phyloP scores from a whole-genome alignment of 2,888 invertebrate species.

The Thyatira batis region DNA sequence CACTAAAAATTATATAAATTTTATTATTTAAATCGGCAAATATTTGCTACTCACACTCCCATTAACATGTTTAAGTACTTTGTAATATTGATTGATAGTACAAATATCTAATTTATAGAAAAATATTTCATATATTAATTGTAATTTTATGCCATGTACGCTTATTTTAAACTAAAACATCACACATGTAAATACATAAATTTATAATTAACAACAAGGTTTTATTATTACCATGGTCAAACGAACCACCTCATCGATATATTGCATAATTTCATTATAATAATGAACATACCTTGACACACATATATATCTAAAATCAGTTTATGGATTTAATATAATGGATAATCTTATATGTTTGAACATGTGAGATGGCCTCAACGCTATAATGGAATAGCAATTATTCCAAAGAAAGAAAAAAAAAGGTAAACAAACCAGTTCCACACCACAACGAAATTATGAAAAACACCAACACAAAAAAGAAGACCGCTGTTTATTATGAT shows the following conservation, averaged over 20 bases:
- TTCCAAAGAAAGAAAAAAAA: too few relatives aligned
- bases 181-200: slow-evolving; percentile 81
- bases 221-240: slow-evolving; percentile 35
- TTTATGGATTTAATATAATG: too few relatives aligned
- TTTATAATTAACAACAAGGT: slow-evolving; percentile 66
- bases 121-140: slow-evolving; percentile 79
- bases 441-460: too few relatives aligned
- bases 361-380: too few relatives aligned
- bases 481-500: too few relatives aligned
- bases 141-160: slow-evolving; percentile 82
- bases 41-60: slow-evolving; percentile 80
- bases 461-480: too few relatives aligned
- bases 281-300: too few relatives aligned
- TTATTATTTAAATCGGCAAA: slow-evolving; percentile 68
- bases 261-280: neutral
- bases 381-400: too few relatives aligned
- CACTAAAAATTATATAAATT: slow-evolving; percentile 61
- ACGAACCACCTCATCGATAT: neutral
- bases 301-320: too few relatives aligned
- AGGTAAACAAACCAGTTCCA: too few relatives aligned
- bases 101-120: slow-evolving; percentile 81
- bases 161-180: slow-evolving; percentile 81
- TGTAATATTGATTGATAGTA: slow-evolving; percentile 81
- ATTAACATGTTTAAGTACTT: slow-evolving; percentile 77
- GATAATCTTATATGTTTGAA: too few relatives aligned